phyloP scores from a whole-genome alignment of 1,140 invertebrate genomes.

The Littorina saxatilis region DNA sequence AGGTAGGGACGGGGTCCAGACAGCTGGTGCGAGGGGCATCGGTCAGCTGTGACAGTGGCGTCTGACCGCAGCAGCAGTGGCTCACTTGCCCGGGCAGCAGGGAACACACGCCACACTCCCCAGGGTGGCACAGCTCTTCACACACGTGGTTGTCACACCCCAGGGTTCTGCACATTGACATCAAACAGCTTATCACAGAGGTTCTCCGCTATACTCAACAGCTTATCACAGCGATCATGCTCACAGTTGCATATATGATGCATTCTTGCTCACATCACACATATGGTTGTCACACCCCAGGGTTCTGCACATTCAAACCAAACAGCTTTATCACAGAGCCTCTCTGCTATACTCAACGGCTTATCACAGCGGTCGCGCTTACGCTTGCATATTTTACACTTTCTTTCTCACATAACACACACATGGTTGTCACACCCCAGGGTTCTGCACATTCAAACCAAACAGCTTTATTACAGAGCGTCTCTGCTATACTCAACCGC shows the following conservation, averaged over 20 bases:
- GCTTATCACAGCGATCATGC: too few relatives aligned
- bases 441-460: slow-evolving; percentile 38
- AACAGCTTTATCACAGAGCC: too few relatives aligned
- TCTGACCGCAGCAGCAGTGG: slow-evolving; percentile 92
- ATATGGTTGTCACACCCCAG: slow-evolving; percentile 74
- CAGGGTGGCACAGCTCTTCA: slow-evolving; percentile 70
- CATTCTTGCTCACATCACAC: too few relatives aligned
- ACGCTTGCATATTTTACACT: too few relatives aligned
- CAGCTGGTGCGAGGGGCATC: slow-evolving; percentile 80
- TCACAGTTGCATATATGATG: too few relatives aligned
- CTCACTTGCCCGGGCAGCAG: slow-evolving; percentile 77
- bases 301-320: slow-evolving; percentile 38
- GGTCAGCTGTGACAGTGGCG: slow-evolving; percentile 73
- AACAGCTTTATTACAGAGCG: too few relatives aligned
- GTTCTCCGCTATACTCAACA: too few relatives aligned
- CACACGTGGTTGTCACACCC: slow-evolving; percentile 75
- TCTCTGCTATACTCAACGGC: too few relatives aligned
- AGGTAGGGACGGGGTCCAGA: slow-evolving; percentile 90
- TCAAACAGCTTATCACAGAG: too few relatives aligned
- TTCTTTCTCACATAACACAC: too few relatives aligned
- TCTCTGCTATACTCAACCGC: too few relatives aligned
- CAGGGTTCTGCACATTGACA: slow-evolving; percentile 52
- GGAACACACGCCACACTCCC: slow-evolving; percentile 66
- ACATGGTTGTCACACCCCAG: slow-evolving; percentile 74
- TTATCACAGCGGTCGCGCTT: too few relatives aligned